Base-by-base conservation (phyloP, 1,140 invertebrate species). In the Xylocopa sonorina region DNA sequence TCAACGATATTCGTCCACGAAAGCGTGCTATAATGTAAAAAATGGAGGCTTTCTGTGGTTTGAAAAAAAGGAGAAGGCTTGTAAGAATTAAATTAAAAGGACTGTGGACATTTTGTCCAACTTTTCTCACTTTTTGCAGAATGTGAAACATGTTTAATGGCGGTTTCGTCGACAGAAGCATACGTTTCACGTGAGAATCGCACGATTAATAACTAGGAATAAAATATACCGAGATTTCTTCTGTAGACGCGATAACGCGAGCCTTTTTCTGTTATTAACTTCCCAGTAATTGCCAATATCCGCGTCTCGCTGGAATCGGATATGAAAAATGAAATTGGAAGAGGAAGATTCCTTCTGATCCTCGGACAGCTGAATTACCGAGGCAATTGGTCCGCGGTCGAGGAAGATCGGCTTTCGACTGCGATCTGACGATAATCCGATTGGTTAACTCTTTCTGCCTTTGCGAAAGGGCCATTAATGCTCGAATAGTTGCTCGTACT, bases 51-150 rank as follows among this genome's bases (percentile, higher is more conserved):
- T 12, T 51, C 43, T 29, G 16, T 50, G n/a, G 51, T 43, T 10
- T 18, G 12, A 12, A 3, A 71, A n/a, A n/a, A 14, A 46, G 34
- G 34, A 34, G 10, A 16, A 64, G n/a, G 2, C 4, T 12, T 43
- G 10, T n/a, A n/a, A n/a, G n/a, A n/a, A n/a, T n/a, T n/a, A n/a
- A n/a, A 10, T 14, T 57, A 51, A 71, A 38, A 57, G 34, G 34
- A 41, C 24, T 51, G 34, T 16, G 2, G 51, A 71, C n/a, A 57
- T 57, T 57, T 71, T 27, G 38, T 0, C 24, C 6, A 55, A 71
- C 68, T 71, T 71, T 71, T 71, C 68, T 71, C 53, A 71, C 57
- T 71, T 27, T 43, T 27, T 29, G 6, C 3, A 46, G 16, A 2
- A 21, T n/a, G 16, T 34, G 9, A 50, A 53, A 12, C 50, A n/a